Evolutionary conservation across 2,888 invertebrate genomes (phyloP), one percentile per base, ranked within the genome.

Genomic region (Kryphioiulus occultus): DNA sequence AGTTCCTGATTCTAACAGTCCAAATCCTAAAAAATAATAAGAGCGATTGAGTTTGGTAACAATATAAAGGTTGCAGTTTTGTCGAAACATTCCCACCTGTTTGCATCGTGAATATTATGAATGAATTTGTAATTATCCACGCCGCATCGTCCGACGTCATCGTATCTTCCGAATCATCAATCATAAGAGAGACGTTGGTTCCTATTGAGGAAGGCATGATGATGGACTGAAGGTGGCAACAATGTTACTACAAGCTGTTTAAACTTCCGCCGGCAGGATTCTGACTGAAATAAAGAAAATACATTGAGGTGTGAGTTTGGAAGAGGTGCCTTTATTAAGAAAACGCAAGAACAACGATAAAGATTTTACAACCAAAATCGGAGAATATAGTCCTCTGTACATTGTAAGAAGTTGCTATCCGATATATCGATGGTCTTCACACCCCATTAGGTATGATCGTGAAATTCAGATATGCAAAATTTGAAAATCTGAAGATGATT

Each of bases 101-200:
- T 93, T 97, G 97, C 97, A 97, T 97, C 0, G 97, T 97, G 91
- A 97, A 97, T 89, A 97, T 92, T 90, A 97, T 96, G 91, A 97
- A 97, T 0, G 97, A 95, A 87, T 96, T 96, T 0, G 97, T 96
- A 88, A 97, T 93, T 86, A 97, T 96, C 97, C 97, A 97, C 90
- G 96, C 96, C 17, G 96, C 95, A 91, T 97, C 97, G 91, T 96
- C 97, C 10, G 94, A 94, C 22, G 89, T 88, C 85, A 89, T 85
- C 32, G 42, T 86, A 4, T 78, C 59, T 83, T 87, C 89, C 17
- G 87, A 44, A 30, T 88, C 88, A n/a, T 87, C 78, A 22, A 42
- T 26, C n/a, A 87, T 26, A 19, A 35, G 19, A 35, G 88, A 85
- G 26, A 44, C 53, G 47, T 87, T 87, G 68, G 85, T 87, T 32